phyloP scores from a whole-genome alignment of 2,797 vertebrate species.

The Nothura maculosa region DNA sequence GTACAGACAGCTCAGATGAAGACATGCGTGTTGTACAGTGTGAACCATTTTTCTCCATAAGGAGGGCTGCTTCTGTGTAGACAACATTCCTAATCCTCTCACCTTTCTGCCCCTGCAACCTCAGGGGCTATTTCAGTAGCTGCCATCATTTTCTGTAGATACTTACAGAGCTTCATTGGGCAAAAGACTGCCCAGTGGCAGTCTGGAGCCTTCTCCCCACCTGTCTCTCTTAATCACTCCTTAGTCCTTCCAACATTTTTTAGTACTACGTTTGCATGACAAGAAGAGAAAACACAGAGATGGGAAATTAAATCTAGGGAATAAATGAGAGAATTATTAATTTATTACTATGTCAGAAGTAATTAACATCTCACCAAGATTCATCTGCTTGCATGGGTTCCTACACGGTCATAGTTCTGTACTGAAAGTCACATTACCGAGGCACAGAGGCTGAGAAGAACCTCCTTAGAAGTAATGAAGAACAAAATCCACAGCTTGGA shows the following conservation, averaged over 20 bases:
- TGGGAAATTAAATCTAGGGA: constrained; percentile 73
- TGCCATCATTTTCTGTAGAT: constrained; percentile 50
- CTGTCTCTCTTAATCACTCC: not conserved
- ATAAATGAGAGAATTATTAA: constrained; percentile 67
- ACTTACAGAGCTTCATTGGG: not conserved
- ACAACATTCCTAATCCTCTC: constrained; percentile 53
- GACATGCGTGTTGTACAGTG: not conserved
- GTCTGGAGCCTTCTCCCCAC: not conserved
- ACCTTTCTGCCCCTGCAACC: constrained; percentile 58
- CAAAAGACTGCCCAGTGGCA: not conserved
- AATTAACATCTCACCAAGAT: constrained; percentile 75
- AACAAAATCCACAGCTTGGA: not conserved
- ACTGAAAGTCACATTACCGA: not conserved
- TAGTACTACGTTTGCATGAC: not conserved
- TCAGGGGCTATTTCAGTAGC: constrained; percentile 46
- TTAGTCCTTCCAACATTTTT: not conserved
- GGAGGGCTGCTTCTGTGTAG: not conserved
- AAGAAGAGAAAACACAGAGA: constrained; percentile 54
- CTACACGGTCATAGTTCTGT: not conserved
- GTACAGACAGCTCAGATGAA: not conserved
- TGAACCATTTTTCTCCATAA: constrained; percentile 56
- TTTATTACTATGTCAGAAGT: constrained; percentile 78
- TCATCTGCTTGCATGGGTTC: constrained; percentile 52
- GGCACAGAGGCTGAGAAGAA: not conserved
- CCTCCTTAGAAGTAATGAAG: not conserved